Evolutionary conservation across 2,888 invertebrate species (phyloP), one percentile per base, ranked within the genome.

Genomic region (Imbricaverruca yamaguchii): DNA sequence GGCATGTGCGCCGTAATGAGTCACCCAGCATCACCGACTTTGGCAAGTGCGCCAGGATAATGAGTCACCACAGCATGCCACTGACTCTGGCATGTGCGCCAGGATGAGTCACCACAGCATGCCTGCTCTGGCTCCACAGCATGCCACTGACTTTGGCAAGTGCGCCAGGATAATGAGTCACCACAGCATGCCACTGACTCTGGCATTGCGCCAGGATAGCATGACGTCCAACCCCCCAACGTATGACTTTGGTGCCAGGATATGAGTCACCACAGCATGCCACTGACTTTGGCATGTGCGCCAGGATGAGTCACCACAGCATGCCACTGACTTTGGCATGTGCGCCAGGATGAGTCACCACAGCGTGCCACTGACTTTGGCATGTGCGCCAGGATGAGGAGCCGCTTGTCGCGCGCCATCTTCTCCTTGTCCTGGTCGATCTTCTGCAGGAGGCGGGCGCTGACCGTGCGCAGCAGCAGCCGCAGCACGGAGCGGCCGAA

Each of bases 41-140:
- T 0, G 97, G 97, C 88, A 97, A 95, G 87, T 96, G 94, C 0
- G 93, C 94, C 12, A 97, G 89, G 1, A 96, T 92, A 81, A 96
- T 88, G 0, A 92, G 87, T 85, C 93, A 89, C 86, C 39, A 39
- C 4, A 39, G 39, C 39, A 39, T 39, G 39, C 4, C 39, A 39
- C 39, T 39, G 39, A 39, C 39, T 39, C 4, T 39, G 39, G 39
- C 39, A 39, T 39, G 39, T 39, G 39, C 39, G 39, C 39, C 39
- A 39, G 39, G 39, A 39, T 39, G 39, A 39, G 39, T 4, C 39
- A 39, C 39, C 13, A 61, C 15, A 18, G 18, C 18, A 61, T 39
- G 39, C n/a, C n/a, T n/a, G n/a, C n/a, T n/a, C n/a, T n/a, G n/a
- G n/a, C n/a, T n/a, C 39, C 39, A 39, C 4, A 39, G 39, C 39